Evolutionary conservation across 1,140 invertebrate species (phyloP).

Genomic region (Trigoniulus corallinus): DNA sequence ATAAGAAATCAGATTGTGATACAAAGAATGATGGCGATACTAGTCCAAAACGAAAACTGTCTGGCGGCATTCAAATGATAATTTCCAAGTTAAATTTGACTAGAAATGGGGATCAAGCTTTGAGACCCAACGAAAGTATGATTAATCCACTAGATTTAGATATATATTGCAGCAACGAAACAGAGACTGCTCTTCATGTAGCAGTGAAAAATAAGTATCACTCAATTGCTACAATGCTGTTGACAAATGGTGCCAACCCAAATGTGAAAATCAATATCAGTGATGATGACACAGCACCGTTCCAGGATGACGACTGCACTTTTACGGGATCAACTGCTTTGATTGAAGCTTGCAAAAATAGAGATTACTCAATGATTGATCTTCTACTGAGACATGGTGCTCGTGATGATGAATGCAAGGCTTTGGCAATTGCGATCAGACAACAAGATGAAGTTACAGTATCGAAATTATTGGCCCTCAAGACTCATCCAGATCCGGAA

Average conservation of each 20-base stretch:
- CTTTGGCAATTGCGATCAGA: conserved; percentile 49
- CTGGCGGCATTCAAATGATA: conserved; percentile 68
- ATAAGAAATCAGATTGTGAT: conserved; percentile 1
- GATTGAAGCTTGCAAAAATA: conserved; percentile 51
- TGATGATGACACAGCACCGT: neutral
- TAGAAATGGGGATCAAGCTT: conserved; percentile 7
- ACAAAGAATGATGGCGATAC: conserved; percentile 17
- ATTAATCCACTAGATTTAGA: conserved; percentile 54
- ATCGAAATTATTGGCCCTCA: conserved; percentile 55
- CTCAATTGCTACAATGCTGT: conserved; percentile 50
- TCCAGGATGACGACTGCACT: conserved; percentile 6
- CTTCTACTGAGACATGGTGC: conserved; percentile 72
- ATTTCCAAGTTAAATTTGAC: conserved; percentile 58
- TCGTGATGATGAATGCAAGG: conserved; percentile 66
- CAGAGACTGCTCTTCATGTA: conserved; percentile 57
- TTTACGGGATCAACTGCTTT: conserved; percentile 37
- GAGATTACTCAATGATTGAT: conserved; percentile 45
- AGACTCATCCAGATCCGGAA: conserved; percentile 56
- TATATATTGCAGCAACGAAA: conserved; percentile 51
- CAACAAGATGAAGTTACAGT: conserved; percentile 52
- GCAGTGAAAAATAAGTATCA: conserved; percentile 58
- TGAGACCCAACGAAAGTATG: conserved; percentile 26
- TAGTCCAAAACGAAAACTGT: conserved; percentile 38
- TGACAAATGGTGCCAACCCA: conserved; percentile 44
- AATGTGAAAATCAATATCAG: conserved; percentile 22